A percentile compares a stretch with the other conserved stretches of the same genome.
Evolutionary conservation across 2,888 invertebrate genomes (phyloP).

Genomic region (Norana najaformis): DNA sequence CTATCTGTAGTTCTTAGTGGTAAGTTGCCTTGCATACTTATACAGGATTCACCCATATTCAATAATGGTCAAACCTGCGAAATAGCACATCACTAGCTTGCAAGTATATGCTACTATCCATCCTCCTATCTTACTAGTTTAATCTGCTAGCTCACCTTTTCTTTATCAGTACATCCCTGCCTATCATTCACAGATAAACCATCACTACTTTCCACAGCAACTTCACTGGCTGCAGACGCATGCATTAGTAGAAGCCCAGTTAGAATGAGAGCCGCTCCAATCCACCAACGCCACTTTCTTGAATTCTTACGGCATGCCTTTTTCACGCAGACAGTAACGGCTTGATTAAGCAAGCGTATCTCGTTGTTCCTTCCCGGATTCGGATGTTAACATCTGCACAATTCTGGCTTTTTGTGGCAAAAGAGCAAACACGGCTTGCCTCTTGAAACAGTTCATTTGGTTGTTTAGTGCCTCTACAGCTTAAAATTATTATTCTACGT

Average conservation of each 20-base stretch:
- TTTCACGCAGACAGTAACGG: no score
- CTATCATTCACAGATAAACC: neutral
- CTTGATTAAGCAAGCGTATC: no score
- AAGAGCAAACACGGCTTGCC: neutral
- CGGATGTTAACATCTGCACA: neutral
- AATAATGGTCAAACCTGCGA: neutral
- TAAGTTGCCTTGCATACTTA: neutral
- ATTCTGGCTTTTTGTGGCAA: neutral
- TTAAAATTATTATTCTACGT: no score
- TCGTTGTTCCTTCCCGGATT: neutral
- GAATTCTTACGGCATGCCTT: neutral
- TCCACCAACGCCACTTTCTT: slow-evolving; percentile 9
- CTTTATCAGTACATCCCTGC: neutral
- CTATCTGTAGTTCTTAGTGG: neutral
- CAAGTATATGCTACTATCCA: neutral
- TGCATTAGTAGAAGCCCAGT: neutral
- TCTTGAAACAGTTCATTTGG: neutral
- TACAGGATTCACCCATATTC: neutral
- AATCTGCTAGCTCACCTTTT: neutral
- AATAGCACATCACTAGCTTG: neutral
- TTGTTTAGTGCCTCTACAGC: neutral
- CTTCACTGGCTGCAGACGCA: neutral
- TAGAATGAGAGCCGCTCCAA: neutral
- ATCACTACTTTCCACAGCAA: no score
- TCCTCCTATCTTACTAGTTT: neutral